phyloP scores from a whole-genome alignment of 2,797 vertebrate species.

The Lithobates pipiens region DNA sequence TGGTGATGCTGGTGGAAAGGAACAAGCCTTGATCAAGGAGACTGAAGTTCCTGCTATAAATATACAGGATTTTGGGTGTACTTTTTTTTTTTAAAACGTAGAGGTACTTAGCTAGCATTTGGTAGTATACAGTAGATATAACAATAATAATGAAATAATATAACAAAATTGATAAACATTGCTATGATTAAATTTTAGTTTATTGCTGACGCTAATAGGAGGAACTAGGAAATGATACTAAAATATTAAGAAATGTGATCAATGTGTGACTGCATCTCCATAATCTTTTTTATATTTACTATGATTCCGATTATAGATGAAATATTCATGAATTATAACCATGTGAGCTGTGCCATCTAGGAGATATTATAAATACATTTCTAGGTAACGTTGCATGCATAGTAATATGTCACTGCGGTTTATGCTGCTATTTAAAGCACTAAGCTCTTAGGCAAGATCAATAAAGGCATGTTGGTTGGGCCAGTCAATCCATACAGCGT shows the following conservation, averaged over 20 bases:
- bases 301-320: not conserved
- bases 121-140: too few species aligned
- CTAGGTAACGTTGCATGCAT: not conserved
- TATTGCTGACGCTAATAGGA: too few species aligned
- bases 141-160: too few species aligned
- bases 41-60: too few species aligned
- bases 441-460: slow-evolving; percentile 20
- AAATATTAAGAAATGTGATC: not conserved
- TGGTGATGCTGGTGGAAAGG: too few species aligned
- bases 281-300: not conserved
- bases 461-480: slow-evolving; percentile 9
- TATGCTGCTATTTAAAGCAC: not conserved
- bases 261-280: not conserved
- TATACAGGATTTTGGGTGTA: too few species aligned
- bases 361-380: not conserved
- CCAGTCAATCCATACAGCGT: slow-evolving; percentile 19
- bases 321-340: not conserved
- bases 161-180: too few species aligned
- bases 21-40: too few species aligned
- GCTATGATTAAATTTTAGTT: too few species aligned
- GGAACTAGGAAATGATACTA: not conserved
- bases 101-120: too few species aligned
- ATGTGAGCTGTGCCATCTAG: not conserved
- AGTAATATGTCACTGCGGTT: slow-evolving; percentile 5
- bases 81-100: too few species aligned